phyloP scores from a whole-genome alignment of 1,140 invertebrate genomes.

The Drosophila kikkawai region DNA sequence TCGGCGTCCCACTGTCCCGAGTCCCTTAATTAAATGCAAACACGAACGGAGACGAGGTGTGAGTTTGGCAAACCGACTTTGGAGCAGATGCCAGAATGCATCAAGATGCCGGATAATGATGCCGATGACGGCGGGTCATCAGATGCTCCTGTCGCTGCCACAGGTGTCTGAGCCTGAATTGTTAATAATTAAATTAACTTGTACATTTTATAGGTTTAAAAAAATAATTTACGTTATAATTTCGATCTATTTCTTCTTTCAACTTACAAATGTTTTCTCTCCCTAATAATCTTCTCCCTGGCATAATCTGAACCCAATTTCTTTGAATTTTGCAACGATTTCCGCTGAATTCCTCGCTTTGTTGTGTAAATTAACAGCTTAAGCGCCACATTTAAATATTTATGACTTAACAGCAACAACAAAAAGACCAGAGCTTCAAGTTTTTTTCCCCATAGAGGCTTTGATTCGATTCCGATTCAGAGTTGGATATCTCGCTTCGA shows the following conservation, averaged over 20 bases:
- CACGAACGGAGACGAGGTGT: conserved; percentile 34
- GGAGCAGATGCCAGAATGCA: conserved; percentile 27
- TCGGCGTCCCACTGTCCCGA: conserved; percentile 19
- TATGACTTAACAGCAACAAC: conserved; percentile 48
- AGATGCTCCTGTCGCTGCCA: not conserved
- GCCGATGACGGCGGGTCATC: conserved; percentile 1
- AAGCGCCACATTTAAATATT: conserved; percentile 81
- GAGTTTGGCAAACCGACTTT: not conserved
- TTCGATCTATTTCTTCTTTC: not conserved
- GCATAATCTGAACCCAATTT: conserved; percentile 32
- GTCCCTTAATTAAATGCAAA: conserved; percentile 63
- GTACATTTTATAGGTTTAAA: not conserved
- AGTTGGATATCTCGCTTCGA: conserved; percentile 52
- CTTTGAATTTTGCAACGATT: conserved; percentile 67
- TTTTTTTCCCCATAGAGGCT: conserved; percentile 39
- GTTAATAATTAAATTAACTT: not conserved
- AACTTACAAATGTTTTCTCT: conserved; percentile 9
- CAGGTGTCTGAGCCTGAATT: conserved; percentile 1
- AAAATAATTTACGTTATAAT: not conserved
- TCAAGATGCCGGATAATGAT: conserved; percentile 21
- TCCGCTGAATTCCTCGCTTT: conserved; percentile 50
- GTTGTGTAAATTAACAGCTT: conserved; percentile 69
- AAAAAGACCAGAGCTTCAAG: conserved; percentile 10
- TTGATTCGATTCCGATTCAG: conserved; percentile 36
- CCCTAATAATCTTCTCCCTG: not conserved